Percentiles rank a stretch among this genome's conserved stretches.
These are phyloP conservation scores for Dasyornis broadbenti DNA, from an alignment of 2,113 vertebrate genomes.

Conservation along the genomic window DNA sequence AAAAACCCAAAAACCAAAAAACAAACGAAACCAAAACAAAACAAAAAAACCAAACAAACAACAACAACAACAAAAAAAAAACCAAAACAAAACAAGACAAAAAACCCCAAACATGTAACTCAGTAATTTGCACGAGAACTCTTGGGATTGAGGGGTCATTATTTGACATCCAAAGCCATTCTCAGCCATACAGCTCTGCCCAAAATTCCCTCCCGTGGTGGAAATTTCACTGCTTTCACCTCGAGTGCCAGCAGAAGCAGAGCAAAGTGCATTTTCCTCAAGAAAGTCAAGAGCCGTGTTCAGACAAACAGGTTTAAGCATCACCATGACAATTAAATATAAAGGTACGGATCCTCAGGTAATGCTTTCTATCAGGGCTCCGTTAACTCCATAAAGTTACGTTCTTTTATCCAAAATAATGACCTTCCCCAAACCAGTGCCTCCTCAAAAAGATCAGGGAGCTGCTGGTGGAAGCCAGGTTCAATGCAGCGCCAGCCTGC, in stretches of 20 bases:
- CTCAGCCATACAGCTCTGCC: neutral
- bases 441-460: neutral
- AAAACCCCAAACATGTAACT: neutral
- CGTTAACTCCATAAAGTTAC: neutral
- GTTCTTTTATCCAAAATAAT: neutral
- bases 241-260: neutral
- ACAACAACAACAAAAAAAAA: too few species aligned
- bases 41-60: too few species aligned
- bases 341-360: neutral
- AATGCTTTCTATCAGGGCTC: neutral
- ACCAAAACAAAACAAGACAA: neutral
- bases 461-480: neutral
- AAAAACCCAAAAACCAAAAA: too few species aligned
- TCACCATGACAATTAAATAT: neutral
- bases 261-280: neutral
- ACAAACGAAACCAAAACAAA: too few species aligned
- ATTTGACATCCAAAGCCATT: neutral
- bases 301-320: neutral
- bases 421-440: neutral
- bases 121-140: neutral
- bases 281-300: neutral
- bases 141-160: rapidly evolving
- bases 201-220: neutral
- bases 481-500: neutral
- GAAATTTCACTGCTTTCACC: neutral